Evolutionary conservation across 2,888 invertebrate genomes (phyloP), one percentile per base, ranked within the genome.

Genomic region (Zaprionus bogoriensis): DNA sequence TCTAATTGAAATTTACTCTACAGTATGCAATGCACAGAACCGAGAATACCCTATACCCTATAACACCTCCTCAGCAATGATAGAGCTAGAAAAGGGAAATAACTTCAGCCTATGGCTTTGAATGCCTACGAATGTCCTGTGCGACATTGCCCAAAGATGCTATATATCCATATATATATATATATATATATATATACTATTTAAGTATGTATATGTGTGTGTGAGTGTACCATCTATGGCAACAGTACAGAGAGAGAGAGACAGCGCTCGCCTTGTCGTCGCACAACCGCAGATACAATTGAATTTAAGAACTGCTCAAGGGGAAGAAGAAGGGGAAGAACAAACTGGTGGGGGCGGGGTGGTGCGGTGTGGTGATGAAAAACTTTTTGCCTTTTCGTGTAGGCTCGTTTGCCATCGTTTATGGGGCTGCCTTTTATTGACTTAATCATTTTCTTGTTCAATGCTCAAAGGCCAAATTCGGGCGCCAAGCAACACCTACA

Each of bases 401-500:
- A 5, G 32, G 14, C 32, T 39, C 19, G 10, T 38, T 38, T 38
- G 38, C 10, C 14, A 14, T 7, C 32, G 32, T 32, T 36, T 36
- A 36, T 36, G 32, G 3, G 12, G 27, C 14, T 22, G 42, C 27
- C 58, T 57, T 44, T 59, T 38, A 20, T 45, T 45, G 45, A 39
- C 45, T 58, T 59, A 12, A 39, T 59, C 28, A 30, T 59, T 38
- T 59, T 28, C 17, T 17, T 58, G 12, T 25, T 17, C 27, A 42
- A 19, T 36, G 58, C 42, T 17, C 22, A 36, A 57, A 22, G 45
- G 38, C 30, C 60, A 19, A 38, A 27, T 52, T 30, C 41, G 27
- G 25, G 19, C 19, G 23, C 2, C 38, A 17, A 10, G 28, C 17
- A 53, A 57, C 39, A 54, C 41, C 30, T 14, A 30, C 30, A 32